phyloP scores from a whole-genome alignment of 2,797 vertebrate species.

The Buphagus erythrorhynchus region DNA sequence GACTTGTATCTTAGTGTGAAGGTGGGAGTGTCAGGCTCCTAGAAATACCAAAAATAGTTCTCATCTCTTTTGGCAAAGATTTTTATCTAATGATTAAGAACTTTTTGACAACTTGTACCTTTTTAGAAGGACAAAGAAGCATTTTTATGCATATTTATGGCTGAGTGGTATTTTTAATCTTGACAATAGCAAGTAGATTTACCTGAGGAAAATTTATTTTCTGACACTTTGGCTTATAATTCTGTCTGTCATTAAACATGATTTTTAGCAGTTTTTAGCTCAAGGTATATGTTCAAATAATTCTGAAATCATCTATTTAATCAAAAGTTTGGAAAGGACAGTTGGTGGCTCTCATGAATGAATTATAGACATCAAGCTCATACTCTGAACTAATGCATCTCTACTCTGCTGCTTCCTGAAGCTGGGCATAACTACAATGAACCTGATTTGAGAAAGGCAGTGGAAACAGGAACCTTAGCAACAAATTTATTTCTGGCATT shows the following conservation, averaged over 20 bases:
- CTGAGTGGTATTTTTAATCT: neutral
- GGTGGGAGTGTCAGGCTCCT: neutral
- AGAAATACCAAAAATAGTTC: neutral
- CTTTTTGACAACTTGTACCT: neutral
- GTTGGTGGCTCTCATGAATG: neutral
- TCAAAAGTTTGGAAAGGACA: neutral
- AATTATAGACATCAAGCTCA: neutral
- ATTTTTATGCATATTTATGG: neutral
- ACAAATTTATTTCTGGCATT: neutral
- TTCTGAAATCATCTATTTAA: neutral
- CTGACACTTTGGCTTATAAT: neutral
- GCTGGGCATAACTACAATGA: neutral
- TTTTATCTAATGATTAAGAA: neutral
- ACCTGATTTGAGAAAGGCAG: neutral
- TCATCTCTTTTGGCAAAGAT: neutral
- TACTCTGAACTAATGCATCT: neutral
- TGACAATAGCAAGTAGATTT: neutral
- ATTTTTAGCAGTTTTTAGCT: neutral
- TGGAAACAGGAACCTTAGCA: neutral
- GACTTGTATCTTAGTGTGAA: neutral
- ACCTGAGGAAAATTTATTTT: neutral
- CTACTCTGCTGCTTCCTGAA: neutral
- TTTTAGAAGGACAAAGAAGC: neutral
- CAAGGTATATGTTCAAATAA: neutral
- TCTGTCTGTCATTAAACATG: neutral